Base-by-base conservation (phyloP, 1,140 invertebrate species). In the Chlorops oryzae region DNA sequence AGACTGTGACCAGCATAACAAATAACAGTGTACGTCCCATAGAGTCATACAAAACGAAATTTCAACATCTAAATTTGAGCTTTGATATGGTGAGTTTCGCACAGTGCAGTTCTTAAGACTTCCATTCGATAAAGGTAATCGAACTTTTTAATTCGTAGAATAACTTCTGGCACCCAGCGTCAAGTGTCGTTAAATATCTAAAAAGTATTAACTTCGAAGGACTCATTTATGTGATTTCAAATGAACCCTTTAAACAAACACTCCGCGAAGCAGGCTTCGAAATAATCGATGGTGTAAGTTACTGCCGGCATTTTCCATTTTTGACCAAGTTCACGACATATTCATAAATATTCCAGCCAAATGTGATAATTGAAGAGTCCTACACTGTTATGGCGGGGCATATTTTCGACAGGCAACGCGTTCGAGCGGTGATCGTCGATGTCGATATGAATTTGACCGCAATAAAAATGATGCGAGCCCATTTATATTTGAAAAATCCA, bases 1-100 rank as follows among this genome's bases (percentile, higher is more conserved):
- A 90, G 64, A 77, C 75, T 40, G 65, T 88, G 0, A 77, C 82
- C 47, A 83, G 82, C 51, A 77, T 89, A 1, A 85, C 86, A 2
- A 90, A 90, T 61, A 90, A 90, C 62, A 79, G 74, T 49, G 61
- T 75, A 1, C 50, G 73, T 21, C 62, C 54, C 0, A 28, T 65
- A 43, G 59, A 75, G 2, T 54, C 66, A 6, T 75, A 75, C 44
- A 57, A 65, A 43, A 51, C 52, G 0, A 57, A 63, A 25, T 71
- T 78, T 18, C 44, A 58, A 25, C 49, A 43, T 10, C 52, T 59
- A 13, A 70, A 69, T 3, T 61, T 76, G 21, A 34, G 74, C 18
- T 58, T 75, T 23, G 73, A 68, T 25, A 61, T 56, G 47, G 78
- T 79, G 59, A 72, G 72, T 25, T 5, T 25, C n/a, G 42, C 22